Evolutionary conservation across 2,113 vertebrate species (phyloP).

Genomic region (Gyps fulvus): DNA sequence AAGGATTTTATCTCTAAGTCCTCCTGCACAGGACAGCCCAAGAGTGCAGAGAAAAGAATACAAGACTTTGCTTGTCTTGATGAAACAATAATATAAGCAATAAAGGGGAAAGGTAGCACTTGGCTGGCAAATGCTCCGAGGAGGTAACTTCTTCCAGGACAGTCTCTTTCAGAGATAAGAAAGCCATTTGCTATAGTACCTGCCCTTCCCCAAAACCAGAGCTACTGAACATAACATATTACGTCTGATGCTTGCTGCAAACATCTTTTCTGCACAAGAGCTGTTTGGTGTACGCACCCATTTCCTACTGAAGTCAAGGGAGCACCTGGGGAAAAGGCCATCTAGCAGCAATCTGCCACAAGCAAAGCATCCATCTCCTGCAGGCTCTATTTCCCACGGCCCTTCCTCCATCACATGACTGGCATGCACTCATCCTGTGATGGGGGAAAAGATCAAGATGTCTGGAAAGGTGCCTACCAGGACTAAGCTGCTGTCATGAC

Average conservation of each 20-base stretch:
- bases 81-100: background rate
- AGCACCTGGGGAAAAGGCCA: background rate
- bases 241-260: background rate
- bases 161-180: background rate
- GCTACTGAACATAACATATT: background rate
- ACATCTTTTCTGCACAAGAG: background rate
- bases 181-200: background rate
- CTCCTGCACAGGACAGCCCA: background rate
- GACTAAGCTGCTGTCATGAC: background rate
- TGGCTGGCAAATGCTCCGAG: background rate
- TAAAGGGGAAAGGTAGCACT: background rate
- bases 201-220: background rate
- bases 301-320: fast-evolving
- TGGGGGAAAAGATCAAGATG: background rate
- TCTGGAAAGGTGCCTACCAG: background rate
- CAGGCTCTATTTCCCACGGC: background rate
- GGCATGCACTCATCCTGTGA: fast-evolving
- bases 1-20: background rate
- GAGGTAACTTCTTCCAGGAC: background rate
- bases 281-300: fast-evolving
- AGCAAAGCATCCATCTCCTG: background rate
- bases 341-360: background rate
- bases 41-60: background rate
- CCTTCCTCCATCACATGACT: background rate
- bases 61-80: background rate